Evolutionary conservation across 2,797 vertebrate species (phyloP).

Genomic region (Manis javanica): DNA sequence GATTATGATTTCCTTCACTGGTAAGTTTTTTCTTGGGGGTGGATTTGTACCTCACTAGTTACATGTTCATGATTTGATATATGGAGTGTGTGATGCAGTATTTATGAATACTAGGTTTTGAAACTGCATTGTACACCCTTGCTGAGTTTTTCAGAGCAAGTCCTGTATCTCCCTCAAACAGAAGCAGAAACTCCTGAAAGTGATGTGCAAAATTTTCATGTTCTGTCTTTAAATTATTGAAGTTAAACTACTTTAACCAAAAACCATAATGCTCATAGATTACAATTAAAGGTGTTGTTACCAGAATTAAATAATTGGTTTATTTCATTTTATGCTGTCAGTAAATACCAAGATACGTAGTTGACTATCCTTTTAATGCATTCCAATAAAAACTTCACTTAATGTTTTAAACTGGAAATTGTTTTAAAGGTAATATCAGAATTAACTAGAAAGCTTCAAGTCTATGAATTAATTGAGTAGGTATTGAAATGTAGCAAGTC

Average conservation of each 20-base stretch:
- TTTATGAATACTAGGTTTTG: background rate
- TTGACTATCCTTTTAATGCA: background rate
- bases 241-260: background rate
- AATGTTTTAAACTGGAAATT: too few species aligned
- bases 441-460: background rate
- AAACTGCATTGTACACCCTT: background rate
- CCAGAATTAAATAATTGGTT: background rate
- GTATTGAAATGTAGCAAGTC: background rate
- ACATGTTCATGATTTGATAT: background rate
- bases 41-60: background rate
- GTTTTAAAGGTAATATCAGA: background rate
- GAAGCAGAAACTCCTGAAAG: background rate
- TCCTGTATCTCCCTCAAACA: background rate
- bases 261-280: background rate
- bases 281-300: background rate
- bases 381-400: background rate
- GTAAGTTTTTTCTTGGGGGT: slow-evolving; percentile 86
- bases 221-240: background rate
- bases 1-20: slow-evolving; percentile 94
- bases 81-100: background rate
- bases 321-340: background rate
- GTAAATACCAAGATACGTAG: background rate
- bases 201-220: background rate
- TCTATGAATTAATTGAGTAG: background rate
- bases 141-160: background rate